Evolutionary conservation across 2,113 vertebrate species (phyloP), one percentile per base, ranked within the genome.

Genomic region (Anolis sagrei): DNA sequence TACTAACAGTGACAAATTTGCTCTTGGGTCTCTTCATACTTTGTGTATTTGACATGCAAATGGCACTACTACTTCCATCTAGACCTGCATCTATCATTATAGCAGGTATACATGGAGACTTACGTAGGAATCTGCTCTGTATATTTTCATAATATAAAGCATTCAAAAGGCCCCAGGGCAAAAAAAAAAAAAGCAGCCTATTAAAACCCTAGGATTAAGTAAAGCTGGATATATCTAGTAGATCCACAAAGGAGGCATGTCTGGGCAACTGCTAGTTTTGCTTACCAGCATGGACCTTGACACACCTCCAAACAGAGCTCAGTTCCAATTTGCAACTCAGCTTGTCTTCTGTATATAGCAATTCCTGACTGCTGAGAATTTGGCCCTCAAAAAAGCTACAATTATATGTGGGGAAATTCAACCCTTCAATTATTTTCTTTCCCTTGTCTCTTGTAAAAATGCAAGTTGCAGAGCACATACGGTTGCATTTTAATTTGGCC

Each of bases 371-470:
- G 77, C 25, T 16, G 70, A 34, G 29, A 78, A 88, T 72, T 87
- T 74, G 68, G 3, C 7, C 54, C 69, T 25, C 49, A 76, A 32
- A 86, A 34, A 4, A 79, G 85, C 89, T 64, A 73, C 69, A 86
- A 49, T 44, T 49, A 66, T 81, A 39, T 81, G 72, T 66, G 61
- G 78, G 48, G 6, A 25, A 79, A 29, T 36, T 82, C 34, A 34
- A 1, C 29, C 1, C 11, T 11, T 62, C 73, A 21, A 70, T 88
- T 73, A 77, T 23, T n/a, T 83, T 34, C 10, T 36, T 49, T 0
- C n/a, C 80, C 1, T 34, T 5, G 21, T 0, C 62, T 58, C 81
- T n/a, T 73, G 70, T 72, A 32, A 62, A 2, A 73, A 86, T 29
- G 21, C 34, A 70, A 6, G 44, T 72, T 27, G 14, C 13, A 19